Evolutionary conservation across 2,888 invertebrate genomes (phyloP).

Genomic region (Lucinisca nassula): DNA sequence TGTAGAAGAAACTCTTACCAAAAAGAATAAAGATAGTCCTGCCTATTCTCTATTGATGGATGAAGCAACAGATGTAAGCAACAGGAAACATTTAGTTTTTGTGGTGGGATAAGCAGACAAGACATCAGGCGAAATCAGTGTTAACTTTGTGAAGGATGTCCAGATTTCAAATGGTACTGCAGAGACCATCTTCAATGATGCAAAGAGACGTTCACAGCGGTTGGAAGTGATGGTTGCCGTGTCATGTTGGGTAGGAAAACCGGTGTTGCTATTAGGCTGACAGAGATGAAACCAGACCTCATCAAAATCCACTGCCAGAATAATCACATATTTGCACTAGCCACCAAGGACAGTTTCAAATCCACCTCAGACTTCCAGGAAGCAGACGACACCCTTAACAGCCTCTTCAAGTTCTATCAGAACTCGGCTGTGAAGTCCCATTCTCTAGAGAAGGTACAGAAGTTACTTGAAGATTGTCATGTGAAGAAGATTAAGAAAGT

Average conservation of each 20-base stretch:
- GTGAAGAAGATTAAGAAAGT: conserved; percentile 27
- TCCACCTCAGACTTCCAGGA: conserved; percentile 34
- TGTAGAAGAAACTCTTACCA: neutral
- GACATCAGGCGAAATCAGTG: conserved; percentile 15
- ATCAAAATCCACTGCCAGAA: conserved; percentile 41
- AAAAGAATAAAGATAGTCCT: conserved; percentile 7
- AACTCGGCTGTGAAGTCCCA: neutral
- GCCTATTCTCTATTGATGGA: neutral
- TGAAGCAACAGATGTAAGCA: conserved; percentile 1
- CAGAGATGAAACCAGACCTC: conserved; percentile 43
- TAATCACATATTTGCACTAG: conserved; percentile 43
- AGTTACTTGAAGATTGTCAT: neutral
- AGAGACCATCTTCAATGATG: conserved; percentile 49
- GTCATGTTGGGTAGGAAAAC: conserved; percentile 40
- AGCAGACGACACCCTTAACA: conserved; percentile 34
- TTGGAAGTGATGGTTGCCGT: conserved; percentile 32
- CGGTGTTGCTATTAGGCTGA: conserved; percentile 38
- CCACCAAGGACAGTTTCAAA: conserved; percentile 55
- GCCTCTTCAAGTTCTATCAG: conserved; percentile 51
- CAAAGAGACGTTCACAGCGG: conserved; percentile 31
- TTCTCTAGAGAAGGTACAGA: neutral
- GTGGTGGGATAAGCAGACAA: conserved; percentile 31
- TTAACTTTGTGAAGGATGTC: conserved; percentile 41
- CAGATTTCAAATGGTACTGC: conserved; percentile 36
- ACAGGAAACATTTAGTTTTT: conserved; percentile 33